Evolutionary conservation across 2,113 vertebrate species (phyloP), one percentile per base, ranked within the genome.

Genomic region (Entelurus aequoreus): DNA sequence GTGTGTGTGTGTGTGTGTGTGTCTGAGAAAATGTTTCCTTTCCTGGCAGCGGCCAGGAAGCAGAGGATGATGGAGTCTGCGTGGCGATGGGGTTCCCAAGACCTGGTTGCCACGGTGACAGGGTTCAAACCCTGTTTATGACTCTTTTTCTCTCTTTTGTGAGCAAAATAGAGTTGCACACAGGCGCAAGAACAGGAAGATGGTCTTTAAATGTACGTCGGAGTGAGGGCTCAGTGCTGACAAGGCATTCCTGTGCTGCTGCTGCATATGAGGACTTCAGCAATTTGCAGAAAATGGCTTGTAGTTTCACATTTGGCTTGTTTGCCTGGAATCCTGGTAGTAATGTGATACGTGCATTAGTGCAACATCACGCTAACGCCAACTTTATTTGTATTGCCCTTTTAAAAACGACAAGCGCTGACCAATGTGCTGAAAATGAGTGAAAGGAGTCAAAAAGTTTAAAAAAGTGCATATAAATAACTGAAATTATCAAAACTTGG

Each of bases 51-150:
- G 47, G 72, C 68, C 80, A 83, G 81, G 82, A 88, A 87, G 63
- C 48, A 13, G 78, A 78, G 83, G 84, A 79, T 85, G 83, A 83
- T 83, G 77, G 83, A 84, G 78, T 63, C 79, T 68, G 62, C 4
- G 72, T 79, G 71, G 78, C 69, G 78, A 80, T 80, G 49, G 74
- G 51, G 75, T 83, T 84, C 81, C 82, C 80, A 83, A 82, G 82
- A 83, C 72, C 75, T 67, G 76, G 83, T 79, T 62, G 40, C 71
- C 65, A 42, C 13, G 28, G 60, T 10, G 42, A 66, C 75, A 60
- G 47, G 65, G 74, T 81, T 80, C 77, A 71, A 74, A 64, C 66
- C 72, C 55, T 48, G 53, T 80, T 75, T 75, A 64, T n/a, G 21
- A 54, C 55, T 21, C 11, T 55, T 35, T 8, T 8, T 38, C 42